Base-by-base conservation (phyloP, 2,113 vertebrate genomes). In the Emydocephalus ijimae region DNA sequence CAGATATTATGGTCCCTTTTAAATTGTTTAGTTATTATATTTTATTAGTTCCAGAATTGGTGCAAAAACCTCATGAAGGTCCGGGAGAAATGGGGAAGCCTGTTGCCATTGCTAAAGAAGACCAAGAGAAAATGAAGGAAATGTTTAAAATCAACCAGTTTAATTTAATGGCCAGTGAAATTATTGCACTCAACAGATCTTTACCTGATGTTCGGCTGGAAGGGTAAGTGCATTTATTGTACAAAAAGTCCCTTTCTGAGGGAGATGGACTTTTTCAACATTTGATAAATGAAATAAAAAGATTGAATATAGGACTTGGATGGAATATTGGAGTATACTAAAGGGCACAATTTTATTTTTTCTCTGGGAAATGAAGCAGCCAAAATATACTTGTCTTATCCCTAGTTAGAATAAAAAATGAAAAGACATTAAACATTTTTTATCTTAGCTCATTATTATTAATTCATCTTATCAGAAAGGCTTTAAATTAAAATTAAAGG, bases 81-180 rank as follows among this genome's bases (percentile, higher is more conserved):
- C 99, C 99, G 10, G 99, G 99, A 92, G 99, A 99, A 97, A 99
- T 99, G 96, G 99, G 99, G 23, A 99, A 99, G 93, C 99, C 99
- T 93, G 99, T 99, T 91, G 98, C 99, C 95, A 99, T 99, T 96
- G 98, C 98, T 7, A 99, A 99, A 96, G 99, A 99, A 90, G 98
- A 99, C 94, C 99, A 99, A 97, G 99, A 99, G 95, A 99, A 99
- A 97, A 99, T 99, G 99, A 99, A 99, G 97, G 99, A 99, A 96
- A 99, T 99, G 99, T 99, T 99, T 97, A 99, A 99, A 98, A 99
- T 99, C 96, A 99, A 99, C 97, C 99, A 99, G 95, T 99, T 99
- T 98, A 99, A 99, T 96, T 98, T 99, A 97, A 99, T 99, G 99
- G 99, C 99, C 90, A 99, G 99, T 87, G 99, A 99, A 96, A 98